Evolutionary conservation across 1,140 invertebrate species (phyloP).

Genomic region (Metaphire vulgaris): DNA sequence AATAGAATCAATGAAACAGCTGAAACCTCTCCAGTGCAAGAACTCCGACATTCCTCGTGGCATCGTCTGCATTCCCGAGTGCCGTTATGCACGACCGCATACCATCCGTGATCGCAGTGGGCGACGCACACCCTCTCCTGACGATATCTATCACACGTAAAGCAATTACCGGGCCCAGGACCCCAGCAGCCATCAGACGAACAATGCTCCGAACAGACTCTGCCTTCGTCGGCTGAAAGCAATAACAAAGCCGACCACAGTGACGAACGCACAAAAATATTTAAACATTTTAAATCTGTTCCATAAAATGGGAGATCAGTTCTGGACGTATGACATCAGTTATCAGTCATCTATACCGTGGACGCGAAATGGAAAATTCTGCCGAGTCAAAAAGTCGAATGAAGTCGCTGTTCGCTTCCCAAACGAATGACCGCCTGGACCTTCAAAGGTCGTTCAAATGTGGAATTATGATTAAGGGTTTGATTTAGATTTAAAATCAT

Average conservation of each 20-base stretch:
- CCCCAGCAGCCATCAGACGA: conserved; percentile 88
- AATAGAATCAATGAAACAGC: background rate
- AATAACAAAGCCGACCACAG: conserved; percentile 15
- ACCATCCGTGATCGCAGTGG: conserved; percentile 32
- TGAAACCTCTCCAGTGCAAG: conserved; percentile 63
- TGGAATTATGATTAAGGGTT: too few species aligned
- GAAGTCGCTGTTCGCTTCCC: too few species aligned
- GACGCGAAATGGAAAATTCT: too few species aligned
- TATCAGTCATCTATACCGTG: too few species aligned
- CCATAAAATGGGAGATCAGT: too few species aligned
- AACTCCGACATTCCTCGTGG: conserved; percentile 74
- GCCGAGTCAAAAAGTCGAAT: too few species aligned
- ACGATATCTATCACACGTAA: conserved; percentile 76
- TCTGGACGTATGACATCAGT: too few species aligned
- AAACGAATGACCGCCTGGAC: too few species aligned
- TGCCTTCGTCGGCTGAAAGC: conserved; percentile 60
- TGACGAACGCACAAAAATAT: background rate
- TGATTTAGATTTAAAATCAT: too few species aligned
- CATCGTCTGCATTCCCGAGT: conserved; percentile 73
- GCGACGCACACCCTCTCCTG: conserved; percentile 67
- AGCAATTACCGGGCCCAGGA: conserved; percentile 74
- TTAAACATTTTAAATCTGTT: background rate
- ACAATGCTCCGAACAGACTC: conserved; percentile 79
- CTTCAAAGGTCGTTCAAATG: too few species aligned
- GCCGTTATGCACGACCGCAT: conserved; percentile 69